A percentile compares a stretch with the other conserved stretches of the same genome.
Evolutionary conservation across 2,888 invertebrate species (phyloP).

Genomic region (Catocala sponsa): DNA sequence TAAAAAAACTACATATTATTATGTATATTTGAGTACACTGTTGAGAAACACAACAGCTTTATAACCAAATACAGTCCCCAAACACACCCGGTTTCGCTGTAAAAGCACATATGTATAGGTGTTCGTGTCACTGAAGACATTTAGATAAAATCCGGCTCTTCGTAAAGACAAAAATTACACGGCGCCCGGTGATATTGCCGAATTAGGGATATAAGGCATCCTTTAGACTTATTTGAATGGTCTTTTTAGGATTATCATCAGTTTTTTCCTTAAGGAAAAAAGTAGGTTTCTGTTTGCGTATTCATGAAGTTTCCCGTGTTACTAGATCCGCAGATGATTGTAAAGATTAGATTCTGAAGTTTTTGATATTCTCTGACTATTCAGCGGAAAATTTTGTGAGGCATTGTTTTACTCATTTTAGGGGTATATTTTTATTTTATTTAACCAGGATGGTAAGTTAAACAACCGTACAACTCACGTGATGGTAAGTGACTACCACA

Average conservation of each 20-base stretch:
- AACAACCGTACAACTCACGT: too few relatives aligned
- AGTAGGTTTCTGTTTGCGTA: constrained; percentile 1
- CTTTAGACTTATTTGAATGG: constrained; percentile 36
- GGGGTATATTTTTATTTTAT: too few relatives aligned
- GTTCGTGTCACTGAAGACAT: constrained; percentile 17
- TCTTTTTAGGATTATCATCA: constrained; percentile 43
- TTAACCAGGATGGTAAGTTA: too few relatives aligned
- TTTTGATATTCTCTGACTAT: too few relatives aligned
- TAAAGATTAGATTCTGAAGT: not conserved
- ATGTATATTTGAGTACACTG: too few relatives aligned
- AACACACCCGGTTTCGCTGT: constrained; percentile 15
- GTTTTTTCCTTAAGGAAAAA: constrained; percentile 10
- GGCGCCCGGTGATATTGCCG: constrained; percentile 38
- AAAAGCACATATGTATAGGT: constrained; percentile 15
- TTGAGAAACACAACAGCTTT: too few relatives aligned
- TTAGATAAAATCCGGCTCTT: constrained; percentile 36
- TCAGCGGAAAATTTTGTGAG: too few relatives aligned
- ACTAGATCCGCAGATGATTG: not conserved
- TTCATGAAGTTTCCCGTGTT: constrained; percentile 10
- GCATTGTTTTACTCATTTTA: too few relatives aligned
- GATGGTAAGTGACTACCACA: too few relatives aligned
- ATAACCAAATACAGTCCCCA: constrained; percentile 3
- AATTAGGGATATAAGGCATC: constrained; percentile 52
- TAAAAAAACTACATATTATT: too few relatives aligned
- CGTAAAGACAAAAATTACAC: constrained; percentile 42